These are phyloP conservation scores for Lampropteryx suffumata DNA, from an alignment of 2,888 invertebrate genomes.

Conservation along the genomic window DNA sequence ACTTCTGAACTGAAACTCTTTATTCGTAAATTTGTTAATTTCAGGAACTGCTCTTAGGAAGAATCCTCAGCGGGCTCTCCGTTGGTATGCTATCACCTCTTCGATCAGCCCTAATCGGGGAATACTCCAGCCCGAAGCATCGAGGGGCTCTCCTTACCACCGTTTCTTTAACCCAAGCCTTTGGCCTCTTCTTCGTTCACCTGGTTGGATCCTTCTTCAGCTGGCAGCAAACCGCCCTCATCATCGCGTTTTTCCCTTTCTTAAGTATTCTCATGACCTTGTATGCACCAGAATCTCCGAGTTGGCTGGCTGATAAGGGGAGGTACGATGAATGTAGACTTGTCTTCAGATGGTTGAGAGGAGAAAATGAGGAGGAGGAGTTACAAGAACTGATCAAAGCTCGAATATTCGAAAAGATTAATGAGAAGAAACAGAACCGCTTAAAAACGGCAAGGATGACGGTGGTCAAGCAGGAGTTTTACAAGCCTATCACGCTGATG, in stretches of 20 bases:
- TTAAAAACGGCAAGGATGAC: slow-evolving; percentile 37
- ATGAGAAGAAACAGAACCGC: slow-evolving; percentile 26
- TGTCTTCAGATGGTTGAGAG: slow-evolving; percentile 80
- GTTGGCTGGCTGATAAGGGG: slow-evolving; percentile 82
- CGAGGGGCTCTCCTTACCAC: slow-evolving; percentile 83
- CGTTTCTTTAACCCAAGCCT: slow-evolving; percentile 79
- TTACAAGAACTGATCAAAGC: slow-evolving; percentile 57
- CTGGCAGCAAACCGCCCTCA: slow-evolving; percentile 78
- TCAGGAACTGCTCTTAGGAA: slow-evolving; percentile 52
- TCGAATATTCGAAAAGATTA: slow-evolving; percentile 38
- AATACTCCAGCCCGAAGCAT: slow-evolving; percentile 79
- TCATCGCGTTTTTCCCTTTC: slow-evolving; percentile 69
- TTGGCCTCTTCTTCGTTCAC: slow-evolving; percentile 84
- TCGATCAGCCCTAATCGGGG: slow-evolving; percentile 75
- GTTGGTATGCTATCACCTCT: slow-evolving; percentile 75
- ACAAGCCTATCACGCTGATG: slow-evolving; percentile 82
- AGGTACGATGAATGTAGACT: slow-evolving; percentile 73
- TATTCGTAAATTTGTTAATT: no score
- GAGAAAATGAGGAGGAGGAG: slow-evolving; percentile 65
- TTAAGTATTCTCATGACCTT: slow-evolving; percentile 63
- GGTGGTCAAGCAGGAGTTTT: slow-evolving; percentile 68
- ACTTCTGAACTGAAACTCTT: no score
- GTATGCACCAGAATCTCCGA: slow-evolving; percentile 83
- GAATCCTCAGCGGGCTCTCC: slow-evolving; percentile 65
- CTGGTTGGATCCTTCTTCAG: slow-evolving; percentile 79